Base-by-base conservation (phyloP, 2,888 invertebrate genomes). In the Meiosimyza platycephala region DNA sequence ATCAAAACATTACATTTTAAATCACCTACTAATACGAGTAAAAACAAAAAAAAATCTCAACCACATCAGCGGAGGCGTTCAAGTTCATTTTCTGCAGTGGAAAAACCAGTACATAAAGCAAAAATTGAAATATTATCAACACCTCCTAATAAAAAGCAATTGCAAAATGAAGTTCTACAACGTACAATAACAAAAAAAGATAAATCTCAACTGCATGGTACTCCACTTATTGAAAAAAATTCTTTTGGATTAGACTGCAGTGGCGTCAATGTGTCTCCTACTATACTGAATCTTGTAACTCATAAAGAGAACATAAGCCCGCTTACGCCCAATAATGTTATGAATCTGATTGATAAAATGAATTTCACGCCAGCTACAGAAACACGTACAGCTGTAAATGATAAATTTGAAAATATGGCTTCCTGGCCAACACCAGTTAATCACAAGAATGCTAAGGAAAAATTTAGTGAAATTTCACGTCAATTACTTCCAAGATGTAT, bases 301-400 rank as follows among this genome's bases (percentile, higher is more conserved):
- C 80, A 79, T 1, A 90, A 89, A 74, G 90, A 89, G 82, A 89
- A 88, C 62, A 78, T 85, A 0, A 88, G 86, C 76, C 89, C 89
- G 68, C 83, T 80, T 76, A 88, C 82, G 76, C 88, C 76, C 71
- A 76, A 73, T 1, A 88, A 84, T 80, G 78, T 84, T 2, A 76
- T 80, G 69, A 79, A 78, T 70, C 72, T 86, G 16, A 85, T 88
- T 64, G 87, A 87, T 74, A 80, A 84, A 50, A 76, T 88, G 52
- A 78, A 84, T 63, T 88, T 88, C 73, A 88, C 88, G 0, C 88
- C 88, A 3, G 74, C 80, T 16, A 81, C 80, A 1, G 78, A 76
- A 0, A 77, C 72, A 0, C 72, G 70, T 12, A 54, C 40, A 1
- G 77, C 78, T 55, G 33, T 68, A 6, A 77, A 55, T n/a, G 64